Base-by-base conservation (phyloP, 2,888 invertebrate species). In the Podotricha telesiphe region DNA sequence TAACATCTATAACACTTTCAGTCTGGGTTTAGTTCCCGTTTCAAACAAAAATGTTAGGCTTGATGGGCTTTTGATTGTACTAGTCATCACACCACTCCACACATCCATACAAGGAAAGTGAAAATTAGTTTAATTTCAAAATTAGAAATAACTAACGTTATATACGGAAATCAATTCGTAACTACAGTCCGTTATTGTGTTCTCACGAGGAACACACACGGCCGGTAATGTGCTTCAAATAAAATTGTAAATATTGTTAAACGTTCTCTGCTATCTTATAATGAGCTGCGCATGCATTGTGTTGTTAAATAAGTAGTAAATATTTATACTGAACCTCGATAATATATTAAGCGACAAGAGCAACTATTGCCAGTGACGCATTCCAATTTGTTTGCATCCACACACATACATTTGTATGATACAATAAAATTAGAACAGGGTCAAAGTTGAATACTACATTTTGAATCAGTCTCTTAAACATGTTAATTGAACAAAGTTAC, bases 221-320 rank as follows among this genome's bases (percentile, higher is more conserved):
- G 34, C 17, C 11, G 17, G 59, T 59, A n/a, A 22, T 22, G 45
- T 59, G 42, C 22, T n/a, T 45, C 1, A 20, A 45, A 42, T 20
- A 11, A 59, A 45, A 42, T 59, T 59, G 59, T 59, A 59, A 59
- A 59, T 59, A 45, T 45, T 45, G 20, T 42, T 58, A 20, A 42
- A 45, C 8, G 15, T 40, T 37, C 40, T 42, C 42, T 19, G 40
- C 37, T 59, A 40, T 59, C 59, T n/a, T 22, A 45, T 45, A 42
- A 22, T 22, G 22, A 45, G 19, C 22, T 59, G 45, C 45, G n/a
- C n/a, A 42, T 22, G 22, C 11, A 45, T 45, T 59, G 55, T 55
- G 17, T 48, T 19, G 48, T 59, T 59, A 22, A 59, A 59, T 59
- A 58, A n/a, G 40, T 45, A 59, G 42, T 59, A n/a, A 59, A 59